Evolutionary conservation across 2,797 vertebrate genomes (phyloP).

Genomic region (Melanotaenia maccullochi): DNA sequence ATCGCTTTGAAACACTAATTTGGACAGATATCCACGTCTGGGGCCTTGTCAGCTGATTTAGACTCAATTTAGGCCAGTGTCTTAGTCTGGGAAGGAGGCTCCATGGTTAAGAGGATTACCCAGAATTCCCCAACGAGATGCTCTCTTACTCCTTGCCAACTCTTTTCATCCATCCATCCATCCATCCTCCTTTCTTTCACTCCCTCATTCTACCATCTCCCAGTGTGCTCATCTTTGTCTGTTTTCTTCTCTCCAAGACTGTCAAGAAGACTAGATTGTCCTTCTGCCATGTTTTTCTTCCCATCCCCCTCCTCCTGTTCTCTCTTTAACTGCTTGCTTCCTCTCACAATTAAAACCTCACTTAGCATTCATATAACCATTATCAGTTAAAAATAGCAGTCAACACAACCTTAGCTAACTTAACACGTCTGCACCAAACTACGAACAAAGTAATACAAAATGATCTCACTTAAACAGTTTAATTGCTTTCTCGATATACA

Average conservation of each 20-base stretch:
- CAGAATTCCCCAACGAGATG: constrained; percentile 78
- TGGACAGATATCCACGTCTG: constrained; percentile 55
- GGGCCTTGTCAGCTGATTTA: constrained; percentile 74
- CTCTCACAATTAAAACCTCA: constrained; percentile 33
- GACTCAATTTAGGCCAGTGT: constrained; percentile 74
- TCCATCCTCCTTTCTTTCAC: constrained; percentile 56
- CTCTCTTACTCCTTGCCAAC: constrained; percentile 74
- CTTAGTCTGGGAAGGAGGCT: constrained; percentile 76
- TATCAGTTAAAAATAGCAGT: neutral
- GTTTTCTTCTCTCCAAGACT: constrained; percentile 56
- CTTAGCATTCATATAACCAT: constrained; percentile 18
- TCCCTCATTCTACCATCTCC: constrained; percentile 60
- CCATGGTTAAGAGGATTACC: constrained; percentile 81
- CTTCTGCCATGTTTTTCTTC: constrained; percentile 49
- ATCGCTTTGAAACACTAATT: constrained; percentile 42
- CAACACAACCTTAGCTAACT: neutral
- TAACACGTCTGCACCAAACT: neutral
- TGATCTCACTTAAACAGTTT: neutral
- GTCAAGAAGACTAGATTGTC: constrained; percentile 68
- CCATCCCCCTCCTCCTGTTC: constrained; percentile 56
- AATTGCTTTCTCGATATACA: neutral
- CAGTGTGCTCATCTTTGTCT: constrained; percentile 71
- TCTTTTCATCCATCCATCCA: constrained; percentile 73
- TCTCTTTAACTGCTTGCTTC: constrained; percentile 23
- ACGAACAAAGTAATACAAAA: neutral